Evolutionary conservation across 2,113 vertebrate species (phyloP).

Genomic region (Lophochroa leadbeateri): DNA sequence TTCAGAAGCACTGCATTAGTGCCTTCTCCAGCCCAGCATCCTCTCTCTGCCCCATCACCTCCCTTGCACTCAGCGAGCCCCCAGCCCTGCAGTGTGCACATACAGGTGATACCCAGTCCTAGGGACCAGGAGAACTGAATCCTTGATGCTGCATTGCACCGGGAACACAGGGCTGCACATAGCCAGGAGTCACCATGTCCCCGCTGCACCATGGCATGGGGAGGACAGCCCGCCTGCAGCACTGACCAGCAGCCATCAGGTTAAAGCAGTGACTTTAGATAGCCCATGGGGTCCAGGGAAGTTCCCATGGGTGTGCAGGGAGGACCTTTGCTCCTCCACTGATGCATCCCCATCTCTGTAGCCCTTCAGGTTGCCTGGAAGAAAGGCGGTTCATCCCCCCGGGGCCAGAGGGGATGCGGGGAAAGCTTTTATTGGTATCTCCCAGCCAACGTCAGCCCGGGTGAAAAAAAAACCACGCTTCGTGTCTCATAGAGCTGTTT

Average conservation of each 20-base stretch:
- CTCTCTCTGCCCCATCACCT: neutral
- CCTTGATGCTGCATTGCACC: neutral
- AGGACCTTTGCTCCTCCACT: neutral
- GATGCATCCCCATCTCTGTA: neutral
- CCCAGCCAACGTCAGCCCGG: conserved; percentile 26
- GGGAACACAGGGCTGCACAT: fast-evolving
- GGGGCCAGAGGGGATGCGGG: conserved; percentile 6
- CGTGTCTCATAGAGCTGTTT: conserved; percentile 35
- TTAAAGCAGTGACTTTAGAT: neutral
- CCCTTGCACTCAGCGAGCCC: fast-evolving
- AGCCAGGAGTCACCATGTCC: neutral
- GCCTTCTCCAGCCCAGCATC: neutral
- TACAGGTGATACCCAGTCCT: neutral
- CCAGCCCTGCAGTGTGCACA: neutral
- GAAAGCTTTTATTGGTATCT: conserved; percentile 66
- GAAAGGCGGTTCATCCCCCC: neutral
- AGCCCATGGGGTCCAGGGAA: neutral
- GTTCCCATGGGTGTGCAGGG: neutral
- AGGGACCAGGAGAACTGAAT: neutral
- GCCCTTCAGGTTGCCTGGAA: conserved; percentile 25
- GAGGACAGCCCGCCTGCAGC: neutral
- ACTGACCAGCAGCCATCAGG: neutral
- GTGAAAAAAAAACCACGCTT: conserved; percentile 20
- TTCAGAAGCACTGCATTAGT: neutral
- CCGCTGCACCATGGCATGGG: fast-evolving